phyloP scores from a whole-genome alignment of 2,888 invertebrate genomes.

The Hypsopygia costalis region DNA sequence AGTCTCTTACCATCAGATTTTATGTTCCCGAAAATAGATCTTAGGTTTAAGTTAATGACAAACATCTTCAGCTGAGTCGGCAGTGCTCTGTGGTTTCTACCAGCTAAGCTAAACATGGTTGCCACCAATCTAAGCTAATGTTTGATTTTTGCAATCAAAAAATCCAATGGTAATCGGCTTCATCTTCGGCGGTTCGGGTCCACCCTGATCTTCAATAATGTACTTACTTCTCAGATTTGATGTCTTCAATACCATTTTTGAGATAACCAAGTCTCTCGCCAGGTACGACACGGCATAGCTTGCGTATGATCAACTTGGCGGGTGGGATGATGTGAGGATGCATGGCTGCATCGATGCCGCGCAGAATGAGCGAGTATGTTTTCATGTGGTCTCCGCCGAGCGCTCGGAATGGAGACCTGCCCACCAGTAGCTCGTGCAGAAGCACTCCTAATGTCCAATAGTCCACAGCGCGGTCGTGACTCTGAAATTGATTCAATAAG shows the following conservation, averaged over 20 bases:
- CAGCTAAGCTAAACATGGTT: too few relatives aligned
- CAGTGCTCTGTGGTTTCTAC: too few relatives aligned
- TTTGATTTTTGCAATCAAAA: too few relatives aligned
- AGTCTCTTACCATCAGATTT: too few relatives aligned
- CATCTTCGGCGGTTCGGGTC: too few relatives aligned
- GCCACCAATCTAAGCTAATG: too few relatives aligned
- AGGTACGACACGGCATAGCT: slow-evolving; percentile 91
- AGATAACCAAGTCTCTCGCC: slow-evolving; percentile 95
- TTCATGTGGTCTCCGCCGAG: slow-evolving; percentile 94
- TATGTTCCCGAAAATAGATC: too few relatives aligned
- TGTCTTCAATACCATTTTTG: slow-evolving; percentile 91
- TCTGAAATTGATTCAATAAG: slow-evolving; percentile 49
- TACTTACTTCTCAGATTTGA: slow-evolving; percentile 89
- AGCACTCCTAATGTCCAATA: slow-evolving; percentile 97
- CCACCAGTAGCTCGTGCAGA: slow-evolving; percentile 92
- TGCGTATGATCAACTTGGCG: slow-evolving; percentile 90
- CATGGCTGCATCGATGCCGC: slow-evolving; percentile 95
- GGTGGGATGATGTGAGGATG: slow-evolving; percentile 88
- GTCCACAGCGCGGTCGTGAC: slow-evolving; percentile 90
- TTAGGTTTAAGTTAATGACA: too few relatives aligned
- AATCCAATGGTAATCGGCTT: too few relatives aligned
- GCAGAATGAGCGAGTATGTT: slow-evolving; percentile 95
- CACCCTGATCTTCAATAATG: too few relatives aligned
- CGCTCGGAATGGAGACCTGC: slow-evolving; percentile 94
- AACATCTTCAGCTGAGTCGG: too few relatives aligned